Evolutionary conservation across 2,888 invertebrate species (phyloP).

Genomic region (Volucella inanis): DNA sequence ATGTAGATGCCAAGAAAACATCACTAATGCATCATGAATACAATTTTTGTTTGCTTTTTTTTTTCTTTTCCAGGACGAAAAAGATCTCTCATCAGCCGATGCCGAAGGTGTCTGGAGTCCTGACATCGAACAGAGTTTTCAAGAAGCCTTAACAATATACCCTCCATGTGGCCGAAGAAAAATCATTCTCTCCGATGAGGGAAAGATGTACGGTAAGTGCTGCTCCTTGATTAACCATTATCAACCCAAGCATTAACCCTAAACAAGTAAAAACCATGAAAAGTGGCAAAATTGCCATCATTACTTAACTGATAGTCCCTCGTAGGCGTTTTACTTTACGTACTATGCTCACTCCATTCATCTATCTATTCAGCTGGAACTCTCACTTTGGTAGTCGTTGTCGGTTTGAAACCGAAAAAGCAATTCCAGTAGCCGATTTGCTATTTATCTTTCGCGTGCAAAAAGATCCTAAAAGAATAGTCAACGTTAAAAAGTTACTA

Average conservation of each 20-base stretch:
- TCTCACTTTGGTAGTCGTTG: slow-evolving; percentile 35
- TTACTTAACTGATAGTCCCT: slow-evolving; percentile 66
- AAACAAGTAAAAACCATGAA: slow-evolving; percentile 68
- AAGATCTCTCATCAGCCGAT: slow-evolving; percentile 97
- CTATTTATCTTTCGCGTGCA: slow-evolving; percentile 17
- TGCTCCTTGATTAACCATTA: slow-evolving; percentile 8
- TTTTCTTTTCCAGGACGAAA: slow-evolving; percentile 86
- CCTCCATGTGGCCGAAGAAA: slow-evolving; percentile 99
- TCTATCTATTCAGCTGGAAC: slow-evolving; percentile 6
- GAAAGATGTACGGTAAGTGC: slow-evolving; percentile 99
- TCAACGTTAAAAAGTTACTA: neutral
- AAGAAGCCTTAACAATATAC: slow-evolving; percentile 99
- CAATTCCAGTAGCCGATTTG: slow-evolving; percentile 68
- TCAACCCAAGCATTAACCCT: slow-evolving; percentile 11
- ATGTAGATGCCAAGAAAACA: neutral
- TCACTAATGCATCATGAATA: neutral
- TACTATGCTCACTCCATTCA: slow-evolving; percentile 48
- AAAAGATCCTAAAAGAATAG: neutral
- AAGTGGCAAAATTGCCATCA: slow-evolving; percentile 68
- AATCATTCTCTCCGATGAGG: slow-evolving; percentile 99
- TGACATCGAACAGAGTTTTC: slow-evolving; percentile 99
- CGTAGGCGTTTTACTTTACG: slow-evolving; percentile 67
- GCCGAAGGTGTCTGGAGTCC: slow-evolving; percentile 99
- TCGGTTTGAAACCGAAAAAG: slow-evolving; percentile 37
- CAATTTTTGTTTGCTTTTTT: slow-evolving; percentile 10